Base-by-base conservation (phyloP, 30 jellyfish, hydroid and myxozoan species). In the Phacellophora camtschatica region DNA sequence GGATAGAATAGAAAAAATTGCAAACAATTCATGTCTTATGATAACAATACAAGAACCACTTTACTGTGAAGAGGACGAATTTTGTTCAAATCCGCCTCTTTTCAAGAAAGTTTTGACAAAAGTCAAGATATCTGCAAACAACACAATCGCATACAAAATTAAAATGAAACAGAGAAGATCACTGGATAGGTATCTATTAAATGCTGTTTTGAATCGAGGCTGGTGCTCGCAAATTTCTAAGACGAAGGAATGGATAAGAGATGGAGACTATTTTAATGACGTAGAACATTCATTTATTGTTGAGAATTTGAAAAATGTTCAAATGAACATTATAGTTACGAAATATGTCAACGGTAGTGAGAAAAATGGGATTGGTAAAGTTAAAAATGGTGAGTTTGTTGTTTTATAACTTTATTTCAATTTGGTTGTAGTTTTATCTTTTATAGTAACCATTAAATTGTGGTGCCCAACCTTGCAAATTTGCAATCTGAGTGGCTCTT, bases 221-320 rank as follows among this genome's bases (percentile, higher is more conserved):
- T n/a, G n/a, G n/a, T n/a, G n/a, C n/a, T n/a, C n/a, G n/a, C n/a
- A n/a, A n/a, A n/a, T n/a, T n/a, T n/a, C n/a, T n/a, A n/a, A n/a
- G n/a, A n/a, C 30, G 11, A 64, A 64, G 30, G 5, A 33, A 64
- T 64, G 79, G 79, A 64, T 64, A 3, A 30, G 59, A 25, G 79
- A 33, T 5, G 79, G 79, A 13, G 79, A 64, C 18, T 64, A 18
- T 30, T 64, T 64, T n/a, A 64, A 64, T 37, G 59, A n/a, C 19
- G 56, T 31, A 13, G 56, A 33, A 18, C 62, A 64, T 30, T 31
- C 79, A 3, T 13, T 64, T 34, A 5, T 3, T 3, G 28, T 31
- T 9, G 71, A 16, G 55, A 41, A 41, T 7, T 41, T 41, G 9
- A 9, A 41, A 16, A 41, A 41, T 7, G 55, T 7, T 41, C n/a